Evolutionary conservation across 1,140 invertebrate species (phyloP).

Genomic region (Drosophila triauraria): DNA sequence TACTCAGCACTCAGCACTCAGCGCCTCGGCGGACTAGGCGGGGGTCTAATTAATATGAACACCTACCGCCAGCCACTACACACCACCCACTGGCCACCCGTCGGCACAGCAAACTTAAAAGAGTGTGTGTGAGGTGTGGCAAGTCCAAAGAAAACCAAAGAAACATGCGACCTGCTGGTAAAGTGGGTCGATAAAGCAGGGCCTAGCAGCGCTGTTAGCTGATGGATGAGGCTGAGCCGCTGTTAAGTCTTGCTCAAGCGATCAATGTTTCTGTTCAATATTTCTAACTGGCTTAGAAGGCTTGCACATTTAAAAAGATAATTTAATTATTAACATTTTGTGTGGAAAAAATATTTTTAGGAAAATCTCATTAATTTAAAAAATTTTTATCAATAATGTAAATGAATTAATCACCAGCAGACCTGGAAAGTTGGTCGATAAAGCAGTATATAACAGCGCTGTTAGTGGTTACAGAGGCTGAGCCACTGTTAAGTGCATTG

Average conservation of each 20-base stretch:
- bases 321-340: neutral
- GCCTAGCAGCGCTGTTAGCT: constrained; percentile 8
- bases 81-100: constrained; percentile 25
- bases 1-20: constrained; percentile 23
- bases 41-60: constrained; percentile 44
- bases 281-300: too few relatives aligned
- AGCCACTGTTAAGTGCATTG: neutral
- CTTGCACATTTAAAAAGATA: neutral
- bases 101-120: constrained; percentile 6
- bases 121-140: neutral
- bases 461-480: neutral
- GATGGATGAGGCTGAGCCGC: neutral
- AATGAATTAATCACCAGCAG: neutral
- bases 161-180: neutral
- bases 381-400: too few relatives aligned
- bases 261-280: neutral
- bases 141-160: constrained; percentile 4
- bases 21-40: constrained; percentile 9
- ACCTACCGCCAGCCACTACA: constrained; percentile 6
- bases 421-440: neutral
- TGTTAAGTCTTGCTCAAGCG: constrained; percentile 8
- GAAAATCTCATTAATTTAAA: too few relatives aligned
- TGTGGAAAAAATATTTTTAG: neutral
- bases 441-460: neutral
- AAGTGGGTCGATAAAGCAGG: constrained; percentile 35